phyloP scores from a whole-genome alignment of 2,888 invertebrate species.

The Hyalella azteca region DNA sequence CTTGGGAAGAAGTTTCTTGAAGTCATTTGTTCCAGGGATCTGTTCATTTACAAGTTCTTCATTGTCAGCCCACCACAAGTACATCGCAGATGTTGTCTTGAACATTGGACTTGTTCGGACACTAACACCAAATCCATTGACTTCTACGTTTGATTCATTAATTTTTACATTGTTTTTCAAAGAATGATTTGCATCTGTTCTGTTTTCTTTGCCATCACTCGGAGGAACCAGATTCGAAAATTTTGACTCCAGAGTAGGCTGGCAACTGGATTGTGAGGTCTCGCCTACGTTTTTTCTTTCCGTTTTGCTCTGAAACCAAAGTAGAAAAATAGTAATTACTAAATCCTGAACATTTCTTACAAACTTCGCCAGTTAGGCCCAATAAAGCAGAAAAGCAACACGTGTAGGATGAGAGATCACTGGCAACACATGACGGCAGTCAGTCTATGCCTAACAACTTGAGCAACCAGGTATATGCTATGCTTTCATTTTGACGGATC shows the following conservation, averaged over 20 bases:
- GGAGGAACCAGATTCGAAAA: neutral
- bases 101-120: neutral
- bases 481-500: too few relatives aligned
- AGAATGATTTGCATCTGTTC: neutral
- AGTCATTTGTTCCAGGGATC: conserved; percentile 39
- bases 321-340: neutral
- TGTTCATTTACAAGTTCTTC: conserved; percentile 37
- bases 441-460: too few relatives aligned
- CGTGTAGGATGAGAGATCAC: too few relatives aligned
- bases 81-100: conserved; percentile 47
- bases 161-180: neutral
- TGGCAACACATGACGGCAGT: too few relatives aligned
- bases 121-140: neutral
- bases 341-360: too few relatives aligned
- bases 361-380: too few relatives aligned
- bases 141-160: too few relatives aligned
- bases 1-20: conserved; percentile 38
- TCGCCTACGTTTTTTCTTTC: neutral
- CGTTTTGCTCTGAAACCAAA: neutral
- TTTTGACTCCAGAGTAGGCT: neutral
- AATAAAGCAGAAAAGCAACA: too few relatives aligned
- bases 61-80: conserved; percentile 54
- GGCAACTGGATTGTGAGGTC: neutral
- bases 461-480: too few relatives aligned
- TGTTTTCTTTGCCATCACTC: neutral